phyloP scores from a whole-genome alignment of 2,888 invertebrate genomes.

The Furcula furcula region DNA sequence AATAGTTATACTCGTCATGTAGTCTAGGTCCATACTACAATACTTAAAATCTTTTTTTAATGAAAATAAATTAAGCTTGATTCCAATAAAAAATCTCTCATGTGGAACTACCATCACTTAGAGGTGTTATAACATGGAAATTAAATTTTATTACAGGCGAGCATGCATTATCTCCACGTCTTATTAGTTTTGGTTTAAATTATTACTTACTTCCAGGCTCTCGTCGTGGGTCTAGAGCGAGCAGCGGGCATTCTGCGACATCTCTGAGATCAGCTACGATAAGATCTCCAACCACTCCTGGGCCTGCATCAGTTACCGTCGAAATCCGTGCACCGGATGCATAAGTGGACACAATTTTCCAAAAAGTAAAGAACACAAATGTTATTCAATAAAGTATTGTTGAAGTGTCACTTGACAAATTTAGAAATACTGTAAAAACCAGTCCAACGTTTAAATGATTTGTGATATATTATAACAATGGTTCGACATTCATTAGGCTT shows the following conservation, averaged over 20 bases:
- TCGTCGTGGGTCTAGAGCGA: slow-evolving; percentile 88
- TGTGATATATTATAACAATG: slow-evolving; percentile 70
- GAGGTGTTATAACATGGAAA: no score
- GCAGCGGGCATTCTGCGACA: slow-evolving; percentile 89
- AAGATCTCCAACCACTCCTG: slow-evolving; percentile 64
- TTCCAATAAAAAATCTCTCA: no score
- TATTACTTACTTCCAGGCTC: slow-evolving; percentile 72
- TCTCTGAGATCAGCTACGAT: slow-evolving; percentile 85
- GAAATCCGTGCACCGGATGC: slow-evolving; percentile 87
- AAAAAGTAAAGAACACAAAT: not conserved
- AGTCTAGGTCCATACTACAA: no score
- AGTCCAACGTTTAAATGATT: slow-evolving; percentile 74
- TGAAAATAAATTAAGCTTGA: no score
- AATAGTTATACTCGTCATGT: no score
- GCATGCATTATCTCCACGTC: slow-evolving; percentile 1
- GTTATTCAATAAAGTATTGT: not conserved
- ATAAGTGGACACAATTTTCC: slow-evolving; percentile 43
- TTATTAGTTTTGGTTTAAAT: not conserved
- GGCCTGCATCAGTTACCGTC: slow-evolving; percentile 84
- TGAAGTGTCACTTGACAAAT: not conserved
- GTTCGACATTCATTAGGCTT: slow-evolving; percentile 60
- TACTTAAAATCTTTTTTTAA: no score
- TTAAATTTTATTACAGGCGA: no score
- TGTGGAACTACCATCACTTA: no score
- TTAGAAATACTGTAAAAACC: slow-evolving; percentile 39